Percentiles rank a stretch among this genome's conserved stretches.
phyloP scores from a whole-genome alignment of 2,797 vertebrate species.

The Clarias fuscus region DNA sequence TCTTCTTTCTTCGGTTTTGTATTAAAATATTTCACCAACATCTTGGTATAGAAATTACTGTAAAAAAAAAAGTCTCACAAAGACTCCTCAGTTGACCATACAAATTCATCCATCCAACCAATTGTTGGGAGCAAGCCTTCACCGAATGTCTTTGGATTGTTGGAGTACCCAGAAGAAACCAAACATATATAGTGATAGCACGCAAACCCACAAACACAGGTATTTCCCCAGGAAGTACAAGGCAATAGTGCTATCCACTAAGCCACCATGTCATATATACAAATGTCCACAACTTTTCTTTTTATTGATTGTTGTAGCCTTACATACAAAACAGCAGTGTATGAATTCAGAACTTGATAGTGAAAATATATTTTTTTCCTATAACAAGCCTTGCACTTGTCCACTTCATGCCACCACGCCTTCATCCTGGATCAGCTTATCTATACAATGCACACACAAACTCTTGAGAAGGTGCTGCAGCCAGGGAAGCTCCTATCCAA shows the following conservation, averaged over 20 bases:
- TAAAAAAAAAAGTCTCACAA: neutral
- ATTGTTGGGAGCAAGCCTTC: too few species aligned
- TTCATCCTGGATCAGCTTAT: conserved; percentile 52
- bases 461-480: conserved; percentile 30
- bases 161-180: too few species aligned
- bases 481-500: conserved; percentile 45
- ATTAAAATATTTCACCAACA: neutral
- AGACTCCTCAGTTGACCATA: neutral
- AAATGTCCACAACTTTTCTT: neutral
- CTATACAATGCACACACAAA: conserved; percentile 50
- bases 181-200: too few species aligned
- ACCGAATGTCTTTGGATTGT: too few species aligned
- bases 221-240: too few species aligned
- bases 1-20: too few species aligned
- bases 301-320: neutral
- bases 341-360: conserved; percentile 31
- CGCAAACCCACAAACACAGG: too few species aligned
- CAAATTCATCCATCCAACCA: neutral
- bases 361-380: conserved; percentile 39
- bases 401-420: conserved; percentile 15
- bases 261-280: too few species aligned
- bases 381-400: conserved; percentile 36
- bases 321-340: neutral
- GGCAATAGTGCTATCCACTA: too few species aligned
- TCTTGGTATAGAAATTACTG: neutral